Evolutionary conservation across 2,888 invertebrate genomes (phyloP).

Genomic region (Nemoura dubitans): DNA sequence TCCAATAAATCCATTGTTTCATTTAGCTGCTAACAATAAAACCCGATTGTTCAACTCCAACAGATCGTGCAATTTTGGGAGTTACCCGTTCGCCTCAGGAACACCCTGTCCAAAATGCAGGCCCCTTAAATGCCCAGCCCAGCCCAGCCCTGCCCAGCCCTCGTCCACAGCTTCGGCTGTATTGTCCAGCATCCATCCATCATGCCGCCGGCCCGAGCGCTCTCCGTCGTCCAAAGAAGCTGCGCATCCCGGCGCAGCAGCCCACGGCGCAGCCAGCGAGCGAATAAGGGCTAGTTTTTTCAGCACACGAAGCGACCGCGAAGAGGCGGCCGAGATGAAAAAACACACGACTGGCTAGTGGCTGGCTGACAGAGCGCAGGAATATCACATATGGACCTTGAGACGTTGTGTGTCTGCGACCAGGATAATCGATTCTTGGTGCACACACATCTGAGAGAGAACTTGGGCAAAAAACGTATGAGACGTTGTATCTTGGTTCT

Average conservation of each 20-base stretch:
- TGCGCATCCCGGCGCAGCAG: too few relatives aligned
- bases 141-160: too few relatives aligned
- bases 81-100: too few relatives aligned
- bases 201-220: not conserved
- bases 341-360: not conserved
- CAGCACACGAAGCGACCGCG: not conserved
- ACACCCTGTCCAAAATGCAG: too few relatives aligned
- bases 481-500: not conserved
- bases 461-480: not conserved
- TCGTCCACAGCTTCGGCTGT: not conserved
- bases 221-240: not conserved
- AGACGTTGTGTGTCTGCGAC: not conserved
- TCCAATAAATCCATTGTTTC: not conserved
- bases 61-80: too few relatives aligned
- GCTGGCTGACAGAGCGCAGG: not conserved
- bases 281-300: conserved; percentile 17
- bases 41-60: too few relatives aligned
- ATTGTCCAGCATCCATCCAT: not conserved
- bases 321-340: not conserved
- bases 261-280: not conserved
- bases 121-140: too few relatives aligned
- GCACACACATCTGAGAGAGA: not conserved
- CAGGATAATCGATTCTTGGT: not conserved
- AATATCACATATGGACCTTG: conserved; percentile 31
- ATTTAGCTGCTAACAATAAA: too few relatives aligned